phyloP scores from a whole-genome alignment of 1,140 invertebrate species.

The Alviniconcha marisindica region DNA sequence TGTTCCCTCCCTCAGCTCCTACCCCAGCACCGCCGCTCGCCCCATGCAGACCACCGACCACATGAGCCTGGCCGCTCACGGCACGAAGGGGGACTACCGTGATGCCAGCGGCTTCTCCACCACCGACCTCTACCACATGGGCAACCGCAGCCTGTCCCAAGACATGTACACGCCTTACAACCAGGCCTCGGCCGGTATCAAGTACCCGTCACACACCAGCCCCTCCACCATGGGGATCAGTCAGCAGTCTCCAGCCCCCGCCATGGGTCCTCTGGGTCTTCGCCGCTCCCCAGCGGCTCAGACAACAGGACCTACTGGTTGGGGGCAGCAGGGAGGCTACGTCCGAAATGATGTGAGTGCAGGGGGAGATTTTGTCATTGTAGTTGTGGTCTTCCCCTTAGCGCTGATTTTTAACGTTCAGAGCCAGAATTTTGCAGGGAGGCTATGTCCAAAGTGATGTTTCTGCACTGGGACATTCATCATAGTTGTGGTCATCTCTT shows the following conservation, averaged over 20 bases:
- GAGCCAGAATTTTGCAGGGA: too few species aligned
- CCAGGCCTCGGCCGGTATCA: conserved; percentile 58
- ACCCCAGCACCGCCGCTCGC: conserved; percentile 46
- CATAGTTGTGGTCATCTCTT: too few species aligned
- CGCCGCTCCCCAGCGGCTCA: conserved; percentile 55
- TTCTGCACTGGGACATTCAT: background rate
- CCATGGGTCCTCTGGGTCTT: conserved; percentile 50
- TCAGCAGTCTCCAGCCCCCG: conserved; percentile 45
- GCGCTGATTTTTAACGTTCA: too few species aligned
- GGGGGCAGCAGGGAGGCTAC: conserved; percentile 57
- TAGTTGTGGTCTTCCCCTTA: too few species aligned
- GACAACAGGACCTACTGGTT: conserved; percentile 41
- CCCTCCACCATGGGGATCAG: conserved; percentile 55
- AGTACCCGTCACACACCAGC: conserved; percentile 62
- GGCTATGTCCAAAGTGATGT: too few species aligned
- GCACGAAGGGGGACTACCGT: conserved; percentile 53
- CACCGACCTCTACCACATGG: conserved; percentile 48
- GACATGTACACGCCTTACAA: conserved; percentile 52
- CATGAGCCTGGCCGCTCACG: conserved; percentile 40
- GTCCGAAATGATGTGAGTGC: conserved; percentile 59
- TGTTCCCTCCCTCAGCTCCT: conserved; percentile 52
- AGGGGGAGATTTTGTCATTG: too few species aligned
- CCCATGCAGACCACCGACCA: conserved; percentile 45
- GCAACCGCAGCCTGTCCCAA: conserved; percentile 44
- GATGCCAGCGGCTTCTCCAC: conserved; percentile 46